Evolutionary conservation across 1,140 invertebrate genomes (phyloP).

Genomic region (Drosophila melanogaster): Release_6_plus_ISO1_MT NT_033777.3:28109501-28110000

Average conservation of each 20-base stretch:
- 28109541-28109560: neutral
- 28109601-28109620: neutral
- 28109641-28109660: constrained; percentile 3
- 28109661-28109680: no score
- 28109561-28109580: constrained; percentile 8
- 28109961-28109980: constrained; percentile 74
- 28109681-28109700: no score
- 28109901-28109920: constrained; percentile 29
- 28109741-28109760: neutral
- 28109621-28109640: neutral
- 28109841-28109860: neutral
- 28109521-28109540: neutral
- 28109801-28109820: constrained; percentile 16
- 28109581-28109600: constrained; percentile 1
- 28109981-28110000: constrained; percentile 69
- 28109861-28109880: constrained; percentile 2
- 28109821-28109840: neutral
- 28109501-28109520: constrained; percentile 40
- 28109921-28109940: neutral
- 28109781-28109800: neutral
- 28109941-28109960: constrained; percentile 55
- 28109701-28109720: no score
- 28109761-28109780: constrained; percentile 2
- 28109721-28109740: neutral
- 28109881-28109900: constrained; percentile 8